Conservation (phyloP, 2,113 vertebrate species). For the Tylochromis polylepis region DNA sequence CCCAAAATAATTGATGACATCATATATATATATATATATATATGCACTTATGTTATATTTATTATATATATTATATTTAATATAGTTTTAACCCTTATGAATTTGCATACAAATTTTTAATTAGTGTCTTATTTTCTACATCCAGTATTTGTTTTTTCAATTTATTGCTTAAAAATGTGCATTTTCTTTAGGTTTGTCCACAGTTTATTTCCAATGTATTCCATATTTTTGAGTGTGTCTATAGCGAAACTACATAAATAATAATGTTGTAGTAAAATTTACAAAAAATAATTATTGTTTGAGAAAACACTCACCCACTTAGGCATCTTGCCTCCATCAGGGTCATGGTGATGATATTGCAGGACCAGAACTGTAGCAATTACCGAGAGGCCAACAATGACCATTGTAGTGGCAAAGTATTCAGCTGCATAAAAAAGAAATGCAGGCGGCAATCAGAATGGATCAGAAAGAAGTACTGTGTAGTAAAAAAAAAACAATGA, state of each 20-base stretch:
- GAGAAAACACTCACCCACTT: slow-evolving; percentile 83
- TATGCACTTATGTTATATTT: background rate
- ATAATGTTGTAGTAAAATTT: background rate
- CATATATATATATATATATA: background rate
- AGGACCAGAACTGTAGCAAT: slow-evolving; percentile 92
- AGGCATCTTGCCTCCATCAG: slow-evolving; percentile 91
- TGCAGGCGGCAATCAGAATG: background rate
- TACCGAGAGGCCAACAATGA: slow-evolving; percentile 93
- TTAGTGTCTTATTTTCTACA: background rate
- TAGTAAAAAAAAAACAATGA: background rate
- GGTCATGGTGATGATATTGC: slow-evolving; percentile 93
- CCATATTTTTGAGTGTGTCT: background rate
- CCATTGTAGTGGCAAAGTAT: slow-evolving; percentile 96
- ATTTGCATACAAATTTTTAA: background rate
- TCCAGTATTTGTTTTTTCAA: background rate
- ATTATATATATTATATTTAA: background rate
- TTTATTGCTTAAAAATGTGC: background rate
- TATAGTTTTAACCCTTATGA: background rate
- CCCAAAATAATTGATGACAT: background rate
- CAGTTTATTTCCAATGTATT: background rate
- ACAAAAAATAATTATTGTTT: background rate
- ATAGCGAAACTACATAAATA: background rate
- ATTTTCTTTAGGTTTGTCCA: background rate
- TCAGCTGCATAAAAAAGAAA: slow-evolving; percentile 75
- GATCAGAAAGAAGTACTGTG: background rate